Conservation (phyloP, 1,140 invertebrate species). For the Mamestra configurata region DNA sequence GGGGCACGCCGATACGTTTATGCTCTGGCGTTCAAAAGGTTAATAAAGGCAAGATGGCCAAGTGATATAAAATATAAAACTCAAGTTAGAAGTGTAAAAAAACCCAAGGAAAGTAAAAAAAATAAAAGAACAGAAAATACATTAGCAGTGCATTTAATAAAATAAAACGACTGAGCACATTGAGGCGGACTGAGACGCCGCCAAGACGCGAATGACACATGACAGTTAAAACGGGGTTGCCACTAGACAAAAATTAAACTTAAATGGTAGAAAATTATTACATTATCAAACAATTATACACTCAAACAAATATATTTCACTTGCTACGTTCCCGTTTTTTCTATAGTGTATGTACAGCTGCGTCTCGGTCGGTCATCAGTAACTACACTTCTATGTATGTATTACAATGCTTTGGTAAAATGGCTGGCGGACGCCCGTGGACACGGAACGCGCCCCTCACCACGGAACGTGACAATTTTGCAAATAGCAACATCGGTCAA, state of each 20-base stretch:
- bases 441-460: background rate
- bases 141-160: conserved; percentile 86
- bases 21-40: no score
- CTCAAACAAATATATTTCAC: background rate
- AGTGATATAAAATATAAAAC: background rate
- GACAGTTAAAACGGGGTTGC: conserved; percentile 21
- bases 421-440: conserved; percentile 40
- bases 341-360: background rate
- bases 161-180: conserved; percentile 82
- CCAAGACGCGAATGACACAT: background rate
- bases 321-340: background rate
- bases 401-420: conserved; percentile 60
- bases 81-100: background rate
- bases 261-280: conserved; percentile 30
- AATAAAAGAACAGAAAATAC: conserved; percentile 70
- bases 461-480: conserved; percentile 45
- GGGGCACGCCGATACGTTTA: no score
- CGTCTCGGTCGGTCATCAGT: background rate
- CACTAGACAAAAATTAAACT: conserved; percentile 7
- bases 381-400: conserved; percentile 44
- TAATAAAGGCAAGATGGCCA: background rate
- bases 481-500: conserved; percentile 31
- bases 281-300: conserved; percentile 5
- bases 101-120: conserved; percentile 51
- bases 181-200: conserved; percentile 68